Conservation (phyloP, 2,797 vertebrate species). For the Diplodus sargus region DNA sequence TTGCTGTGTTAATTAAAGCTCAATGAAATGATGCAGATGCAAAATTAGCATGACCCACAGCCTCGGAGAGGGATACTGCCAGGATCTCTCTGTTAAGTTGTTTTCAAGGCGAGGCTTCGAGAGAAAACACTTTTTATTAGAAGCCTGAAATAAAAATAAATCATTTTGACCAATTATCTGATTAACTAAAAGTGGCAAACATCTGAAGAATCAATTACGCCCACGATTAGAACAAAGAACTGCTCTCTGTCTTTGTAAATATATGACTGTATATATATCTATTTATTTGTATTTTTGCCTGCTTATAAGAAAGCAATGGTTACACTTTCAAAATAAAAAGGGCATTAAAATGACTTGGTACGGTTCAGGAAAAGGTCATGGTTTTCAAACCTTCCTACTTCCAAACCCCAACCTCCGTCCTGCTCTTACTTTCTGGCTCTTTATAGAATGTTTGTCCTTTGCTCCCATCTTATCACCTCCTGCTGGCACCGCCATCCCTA, state of each 20-base stretch:
- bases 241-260: not conserved
- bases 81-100: slow-evolving; percentile 36
- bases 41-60: slow-evolving; percentile 70
- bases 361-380: no score
- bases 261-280: not conserved
- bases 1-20: slow-evolving; percentile 76
- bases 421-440: no score
- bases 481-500: no score
- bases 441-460: no score
- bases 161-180: slow-evolving; percentile 42
- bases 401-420: no score
- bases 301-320: no score
- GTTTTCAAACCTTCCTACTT: no score
- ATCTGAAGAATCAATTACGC: slow-evolving; percentile 42
- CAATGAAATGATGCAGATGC: slow-evolving; percentile 66
- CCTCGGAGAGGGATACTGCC: slow-evolving; percentile 42
- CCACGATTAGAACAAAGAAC: slow-evolving; percentile 15
- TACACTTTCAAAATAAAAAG: no score
- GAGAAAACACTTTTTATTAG: slow-evolving; percentile 16
- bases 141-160: slow-evolving; percentile 36
- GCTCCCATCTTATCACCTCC: no score
- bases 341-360: no score
- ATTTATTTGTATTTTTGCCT: not conserved
- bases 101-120: slow-evolving; percentile 28
- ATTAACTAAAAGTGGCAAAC: slow-evolving; percentile 43